Percentiles rank a stretch among this genome's conserved stretches.
These are phyloP conservation scores for Tiliacea aurago DNA, from an alignment of 2,888 invertebrate species.

Conservation along the genomic window DNA sequence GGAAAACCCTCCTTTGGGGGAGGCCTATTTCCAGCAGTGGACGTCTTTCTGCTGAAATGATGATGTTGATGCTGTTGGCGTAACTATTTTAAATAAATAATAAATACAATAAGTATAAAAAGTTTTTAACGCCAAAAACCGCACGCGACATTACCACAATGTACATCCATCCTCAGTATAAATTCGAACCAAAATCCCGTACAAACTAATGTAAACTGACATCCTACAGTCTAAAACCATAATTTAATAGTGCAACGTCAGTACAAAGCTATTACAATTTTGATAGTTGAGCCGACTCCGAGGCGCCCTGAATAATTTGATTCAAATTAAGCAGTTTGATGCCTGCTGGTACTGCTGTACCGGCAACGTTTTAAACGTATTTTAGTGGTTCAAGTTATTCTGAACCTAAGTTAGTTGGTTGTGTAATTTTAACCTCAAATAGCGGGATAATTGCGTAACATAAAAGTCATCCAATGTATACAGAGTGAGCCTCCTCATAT, in stretches of 20 bases:
- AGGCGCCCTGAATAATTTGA: constrained; percentile 55
- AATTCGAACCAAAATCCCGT: background rate
- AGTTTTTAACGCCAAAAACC: background rate
- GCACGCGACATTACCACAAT: background rate
- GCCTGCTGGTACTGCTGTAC: constrained; percentile 8
- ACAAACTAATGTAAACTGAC: constrained; percentile 4
- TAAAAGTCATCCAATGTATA: no score
- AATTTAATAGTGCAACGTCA: constrained; percentile 36
- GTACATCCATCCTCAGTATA: background rate
- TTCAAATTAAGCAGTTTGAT: constrained; percentile 53
- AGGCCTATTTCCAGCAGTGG: no score
- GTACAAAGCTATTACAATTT: constrained; percentile 45
- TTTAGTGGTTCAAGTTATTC: constrained; percentile 22
- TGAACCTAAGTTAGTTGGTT: background rate
- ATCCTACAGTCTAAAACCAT: constrained; percentile 17
- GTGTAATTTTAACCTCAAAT: background rate
- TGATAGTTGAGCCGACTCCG: constrained; percentile 46
- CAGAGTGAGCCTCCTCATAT: no score
- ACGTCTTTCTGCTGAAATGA: no score
- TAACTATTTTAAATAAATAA: no score
- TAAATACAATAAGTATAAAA: background rate
- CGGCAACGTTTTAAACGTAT: constrained; percentile 26
- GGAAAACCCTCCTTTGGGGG: no score
- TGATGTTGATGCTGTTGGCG: no score
- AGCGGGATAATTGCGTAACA: no score